Percentiles rank a stretch among this genome's conserved stretches.
Conservation (phyloP, 2,797 vertebrate genomes). For the Champsocephalus gunnari region DNA sequence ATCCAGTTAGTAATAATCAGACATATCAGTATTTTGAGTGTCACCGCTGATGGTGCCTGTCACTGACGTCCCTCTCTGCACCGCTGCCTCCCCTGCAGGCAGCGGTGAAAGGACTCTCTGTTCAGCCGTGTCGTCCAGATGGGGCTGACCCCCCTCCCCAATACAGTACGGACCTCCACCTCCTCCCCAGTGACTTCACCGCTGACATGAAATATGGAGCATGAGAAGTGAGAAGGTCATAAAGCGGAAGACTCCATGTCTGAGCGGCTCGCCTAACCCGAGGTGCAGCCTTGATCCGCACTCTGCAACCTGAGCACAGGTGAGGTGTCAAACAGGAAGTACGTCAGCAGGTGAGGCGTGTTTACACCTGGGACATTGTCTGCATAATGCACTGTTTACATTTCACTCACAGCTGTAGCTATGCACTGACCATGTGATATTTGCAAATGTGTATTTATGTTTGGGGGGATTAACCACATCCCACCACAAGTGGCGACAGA, state of each 20-base stretch:
- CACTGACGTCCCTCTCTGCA: slow-evolving; percentile 77
- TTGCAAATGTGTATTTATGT: no score
- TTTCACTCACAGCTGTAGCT: not conserved
- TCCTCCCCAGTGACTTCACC: not conserved
- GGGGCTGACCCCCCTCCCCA: slow-evolving; percentile 12
- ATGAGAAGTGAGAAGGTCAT: slow-evolving; percentile 24
- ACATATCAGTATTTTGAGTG: not conserved
- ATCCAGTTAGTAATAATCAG: slow-evolving; percentile 7
- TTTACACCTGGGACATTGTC: not conserved
- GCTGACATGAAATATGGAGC: slow-evolving; percentile 33
- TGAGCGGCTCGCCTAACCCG: slow-evolving; percentile 22
- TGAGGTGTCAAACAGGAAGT: slow-evolving; percentile 43
- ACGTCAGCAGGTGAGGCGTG: slow-evolving; percentile 23
- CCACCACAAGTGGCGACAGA: no score
- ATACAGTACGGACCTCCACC: not conserved
- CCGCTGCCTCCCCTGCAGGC: slow-evolving; percentile 51
- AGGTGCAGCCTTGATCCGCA: slow-evolving; percentile 51
- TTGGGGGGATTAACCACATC: no score
- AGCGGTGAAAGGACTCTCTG: slow-evolving; percentile 66
- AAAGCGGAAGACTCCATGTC: not conserved
- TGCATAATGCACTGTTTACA: not conserved
- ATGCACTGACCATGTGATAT: not conserved
- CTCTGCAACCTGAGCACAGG: slow-evolving; percentile 70
- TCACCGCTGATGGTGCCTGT: slow-evolving; percentile 64
- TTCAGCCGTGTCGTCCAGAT: slow-evolving; percentile 62